A percentile compares a stretch with the other conserved stretches of the same genome.
phyloP scores from a whole-genome alignment of 2,113 vertebrate genomes.

The Alouatta palliata region DNA sequence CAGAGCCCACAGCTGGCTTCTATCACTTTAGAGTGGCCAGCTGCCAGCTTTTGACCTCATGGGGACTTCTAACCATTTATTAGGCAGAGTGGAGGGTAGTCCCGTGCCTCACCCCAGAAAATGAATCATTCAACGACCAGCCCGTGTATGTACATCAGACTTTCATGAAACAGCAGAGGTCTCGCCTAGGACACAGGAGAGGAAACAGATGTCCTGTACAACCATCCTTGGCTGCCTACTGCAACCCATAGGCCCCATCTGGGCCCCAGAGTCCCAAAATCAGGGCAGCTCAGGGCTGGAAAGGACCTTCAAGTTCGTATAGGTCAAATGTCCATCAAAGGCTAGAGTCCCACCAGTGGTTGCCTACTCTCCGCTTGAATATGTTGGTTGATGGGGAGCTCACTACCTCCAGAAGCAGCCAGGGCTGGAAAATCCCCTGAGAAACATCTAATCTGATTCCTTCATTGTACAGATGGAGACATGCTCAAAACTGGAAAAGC shows the following conservation, averaged over 20 bases:
- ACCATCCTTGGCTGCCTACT: not conserved
- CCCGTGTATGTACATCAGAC: not conserved
- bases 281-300: not conserved
- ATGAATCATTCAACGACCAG: not conserved
- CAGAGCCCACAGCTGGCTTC: not conserved
- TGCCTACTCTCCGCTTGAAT: not conserved
- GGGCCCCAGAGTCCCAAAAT: not conserved
- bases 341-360: not conserved
- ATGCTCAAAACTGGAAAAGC: not conserved
- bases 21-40: not conserved
- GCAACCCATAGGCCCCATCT: not conserved
- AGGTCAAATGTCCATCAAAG: not conserved
- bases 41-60: not conserved
- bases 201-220: not conserved
- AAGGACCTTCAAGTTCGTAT: not conserved
- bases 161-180: not conserved
- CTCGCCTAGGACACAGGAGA: not conserved
- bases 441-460: constrained; percentile 9
- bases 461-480: constrained; percentile 19
- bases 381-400: not conserved
- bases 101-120: not conserved
- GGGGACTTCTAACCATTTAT: not conserved
- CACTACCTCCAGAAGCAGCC: not conserved
- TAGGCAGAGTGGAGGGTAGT: not conserved
- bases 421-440: not conserved